Conservation (phyloP, 2,888 invertebrate species). For the Lysandra coridon region DNA sequence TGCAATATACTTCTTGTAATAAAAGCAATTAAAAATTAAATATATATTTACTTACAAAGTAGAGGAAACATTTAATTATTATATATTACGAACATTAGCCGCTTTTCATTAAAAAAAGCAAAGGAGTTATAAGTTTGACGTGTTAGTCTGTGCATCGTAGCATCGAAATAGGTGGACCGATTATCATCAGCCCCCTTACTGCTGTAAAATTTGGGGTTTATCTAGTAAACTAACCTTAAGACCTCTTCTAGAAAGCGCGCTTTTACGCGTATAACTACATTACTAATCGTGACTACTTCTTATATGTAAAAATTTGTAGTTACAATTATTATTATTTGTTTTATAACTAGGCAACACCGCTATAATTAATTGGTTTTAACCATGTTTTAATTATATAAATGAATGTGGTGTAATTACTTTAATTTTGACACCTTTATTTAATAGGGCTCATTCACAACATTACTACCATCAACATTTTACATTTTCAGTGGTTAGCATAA, state of each 20-base stretch:
- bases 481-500: neutral
- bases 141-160: too few species aligned
- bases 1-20: too few species aligned
- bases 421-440: neutral
- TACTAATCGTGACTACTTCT: too few species aligned
- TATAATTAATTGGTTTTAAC: neutral
- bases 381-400: neutral
- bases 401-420: slow-evolving; percentile 1
- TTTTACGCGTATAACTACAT: neutral
- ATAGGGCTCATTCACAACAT: neutral
- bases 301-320: neutral
- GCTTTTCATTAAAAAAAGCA: too few species aligned
- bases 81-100: too few species aligned
- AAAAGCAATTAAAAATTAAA: too few species aligned
- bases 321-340: neutral
- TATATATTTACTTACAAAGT: too few species aligned
- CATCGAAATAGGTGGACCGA: neutral
- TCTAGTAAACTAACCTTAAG: too few species aligned
- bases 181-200: too few species aligned
- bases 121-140: too few species aligned
- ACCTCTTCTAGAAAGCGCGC: neutral
- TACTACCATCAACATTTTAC: neutral
- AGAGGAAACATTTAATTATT: too few species aligned
- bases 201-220: too few species aligned
- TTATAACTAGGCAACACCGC: neutral